Percentiles rank a stretch among this genome's conserved stretches.
These are phyloP conservation scores for Delia radicum DNA, from an alignment of 1,140 invertebrate species.

Conservation along the genomic window DNA sequence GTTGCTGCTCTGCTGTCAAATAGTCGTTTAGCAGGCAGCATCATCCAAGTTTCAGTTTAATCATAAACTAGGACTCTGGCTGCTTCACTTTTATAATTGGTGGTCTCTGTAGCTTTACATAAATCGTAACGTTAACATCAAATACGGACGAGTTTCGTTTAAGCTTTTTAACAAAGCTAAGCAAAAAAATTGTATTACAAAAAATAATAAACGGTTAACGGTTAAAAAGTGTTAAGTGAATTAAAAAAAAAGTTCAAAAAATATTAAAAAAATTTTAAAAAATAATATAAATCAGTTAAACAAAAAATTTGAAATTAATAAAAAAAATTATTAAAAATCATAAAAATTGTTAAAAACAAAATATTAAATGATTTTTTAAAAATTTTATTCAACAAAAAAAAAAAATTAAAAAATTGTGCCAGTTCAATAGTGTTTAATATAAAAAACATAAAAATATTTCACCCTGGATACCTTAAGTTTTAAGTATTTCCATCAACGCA, in stretches of 20 bases:
- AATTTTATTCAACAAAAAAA: not conserved
- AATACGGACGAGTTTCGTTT: conserved; percentile 8
- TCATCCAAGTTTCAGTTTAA: not conserved
- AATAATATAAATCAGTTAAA: not conserved
- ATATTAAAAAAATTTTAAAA: not conserved
- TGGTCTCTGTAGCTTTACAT: conserved; percentile 35
- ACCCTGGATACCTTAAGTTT: conserved; percentile 55
- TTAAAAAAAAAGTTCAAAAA: not conserved
- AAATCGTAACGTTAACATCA: conserved; percentile 27
- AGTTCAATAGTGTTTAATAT: not conserved
- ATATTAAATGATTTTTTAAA: not conserved
- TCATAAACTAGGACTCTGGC: conserved; percentile 52
- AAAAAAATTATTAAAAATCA: conserved; percentile 1
- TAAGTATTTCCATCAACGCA: conserved; percentile 55
- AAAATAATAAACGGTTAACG: not conserved
- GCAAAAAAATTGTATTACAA: not conserved
- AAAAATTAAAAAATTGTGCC: not conserved
- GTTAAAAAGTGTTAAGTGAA: not conserved
- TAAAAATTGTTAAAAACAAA: conserved; percentile 8
- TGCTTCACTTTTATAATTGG: conserved; percentile 56
- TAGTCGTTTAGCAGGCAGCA: conserved; percentile 10
- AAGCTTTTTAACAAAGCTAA: not conserved
- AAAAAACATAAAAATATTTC: conserved; percentile 25
- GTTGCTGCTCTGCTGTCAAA: conserved; percentile 30
- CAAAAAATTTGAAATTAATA: not conserved